These are phyloP conservation scores for Xestia xanthographa DNA, from an alignment of 2,888 invertebrate species.

Conservation along the genomic window DNA sequence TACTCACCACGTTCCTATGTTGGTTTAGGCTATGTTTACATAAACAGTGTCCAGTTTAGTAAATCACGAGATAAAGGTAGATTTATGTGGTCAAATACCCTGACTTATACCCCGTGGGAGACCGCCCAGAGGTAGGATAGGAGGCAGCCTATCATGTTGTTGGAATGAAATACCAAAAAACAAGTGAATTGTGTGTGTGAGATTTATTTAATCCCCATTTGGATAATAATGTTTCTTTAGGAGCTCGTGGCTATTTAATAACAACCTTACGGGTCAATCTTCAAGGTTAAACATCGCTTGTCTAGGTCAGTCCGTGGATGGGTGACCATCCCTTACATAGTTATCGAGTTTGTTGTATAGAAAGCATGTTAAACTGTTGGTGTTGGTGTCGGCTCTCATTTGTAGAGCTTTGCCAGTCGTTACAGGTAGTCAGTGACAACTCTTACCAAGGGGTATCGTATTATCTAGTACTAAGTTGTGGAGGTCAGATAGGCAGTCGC, in stretches of 20 bases:
- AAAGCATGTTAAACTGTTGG: background rate
- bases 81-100: constrained; percentile 36
- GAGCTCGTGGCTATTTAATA: background rate
- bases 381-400: background rate
- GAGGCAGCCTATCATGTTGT: background rate
- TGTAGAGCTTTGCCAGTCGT: background rate
- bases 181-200: background rate
- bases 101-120: background rate
- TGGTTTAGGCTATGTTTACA: constrained; percentile 30
- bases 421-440: background rate
- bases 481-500: background rate
- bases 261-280: background rate
- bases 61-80: constrained; percentile 42
- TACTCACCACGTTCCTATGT: constrained; percentile 23
- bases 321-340: background rate
- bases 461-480: background rate
- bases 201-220: background rate
- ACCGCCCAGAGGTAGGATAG: background rate
- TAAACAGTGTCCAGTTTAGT: constrained; percentile 22
- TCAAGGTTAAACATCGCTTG: background rate
- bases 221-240: background rate
- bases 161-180: background rate
- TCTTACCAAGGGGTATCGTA: background rate
- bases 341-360: too few relatives aligned
- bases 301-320: background rate